These are phyloP conservation scores for Synanthedon vespiformis DNA, from an alignment of 2,888 invertebrate species.

Conservation along the genomic window DNA sequence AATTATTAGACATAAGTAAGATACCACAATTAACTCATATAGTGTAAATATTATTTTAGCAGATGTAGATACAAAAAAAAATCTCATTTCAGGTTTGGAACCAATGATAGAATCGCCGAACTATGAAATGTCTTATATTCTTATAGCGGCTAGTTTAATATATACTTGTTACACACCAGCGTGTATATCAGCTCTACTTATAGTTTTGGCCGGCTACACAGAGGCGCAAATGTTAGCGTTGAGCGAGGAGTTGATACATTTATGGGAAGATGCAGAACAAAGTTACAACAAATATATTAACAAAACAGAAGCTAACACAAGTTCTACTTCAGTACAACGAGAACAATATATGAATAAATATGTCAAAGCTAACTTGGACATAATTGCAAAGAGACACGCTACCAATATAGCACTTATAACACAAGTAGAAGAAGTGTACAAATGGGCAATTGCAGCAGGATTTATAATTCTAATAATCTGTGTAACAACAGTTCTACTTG, in stretches of 20 bases:
- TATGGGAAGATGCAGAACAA: constrained; percentile 3
- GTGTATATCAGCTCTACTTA: constrained; percentile 15
- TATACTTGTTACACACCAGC: constrained; percentile 23
- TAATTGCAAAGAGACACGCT: constrained; percentile 18
- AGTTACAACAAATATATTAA: neutral
- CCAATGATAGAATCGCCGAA: constrained; percentile 7
- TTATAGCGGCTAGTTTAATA: constrained; percentile 11
- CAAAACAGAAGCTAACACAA: neutral
- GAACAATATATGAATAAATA: constrained; percentile 10
- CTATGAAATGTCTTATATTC: constrained; percentile 6
- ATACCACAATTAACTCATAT: too few species aligned
- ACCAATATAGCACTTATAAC: constrained; percentile 15
- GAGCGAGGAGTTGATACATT: constrained; percentile 6
- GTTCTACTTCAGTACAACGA: neutral
- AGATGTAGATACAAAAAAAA: too few species aligned
- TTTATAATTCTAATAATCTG: constrained; percentile 20
- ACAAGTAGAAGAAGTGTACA: constrained; percentile 21
- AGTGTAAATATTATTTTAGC: too few species aligned
- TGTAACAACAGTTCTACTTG: constrained; percentile 23
- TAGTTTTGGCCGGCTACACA: constrained; percentile 10
- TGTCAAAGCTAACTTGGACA: constrained; percentile 12
- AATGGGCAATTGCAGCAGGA: constrained; percentile 23
- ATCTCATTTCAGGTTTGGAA: constrained; percentile 5
- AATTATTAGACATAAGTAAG: too few species aligned
- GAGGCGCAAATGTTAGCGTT: constrained; percentile 12